Conservation (phyloP, 2,888 invertebrate species). For the Oscheius sp. region DNA sequence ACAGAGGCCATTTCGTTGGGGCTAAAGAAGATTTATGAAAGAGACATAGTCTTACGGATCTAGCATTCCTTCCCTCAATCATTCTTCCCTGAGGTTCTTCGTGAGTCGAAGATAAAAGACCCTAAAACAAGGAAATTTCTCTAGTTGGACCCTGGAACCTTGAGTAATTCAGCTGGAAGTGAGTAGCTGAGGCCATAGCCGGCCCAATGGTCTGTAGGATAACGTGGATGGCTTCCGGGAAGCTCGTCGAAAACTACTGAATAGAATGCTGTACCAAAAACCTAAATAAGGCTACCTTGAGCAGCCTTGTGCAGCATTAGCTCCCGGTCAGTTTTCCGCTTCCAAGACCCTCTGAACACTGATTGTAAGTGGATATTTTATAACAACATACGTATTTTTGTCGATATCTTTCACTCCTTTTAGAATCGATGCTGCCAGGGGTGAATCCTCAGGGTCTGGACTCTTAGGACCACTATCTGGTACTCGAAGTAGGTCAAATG, state of each 20-base stretch:
- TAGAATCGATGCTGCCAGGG: conserved; percentile 67
- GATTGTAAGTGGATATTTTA: neutral
- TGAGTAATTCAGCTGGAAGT: conserved; percentile 69
- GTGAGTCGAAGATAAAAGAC: conserved; percentile 7
- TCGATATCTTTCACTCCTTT: conserved; percentile 65
- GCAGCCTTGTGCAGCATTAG: conserved; percentile 58
- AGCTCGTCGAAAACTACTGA: conserved; percentile 51
- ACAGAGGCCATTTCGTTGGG: conserved; percentile 46
- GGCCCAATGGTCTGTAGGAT: conserved; percentile 68
- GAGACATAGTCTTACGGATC: conserved; percentile 16
- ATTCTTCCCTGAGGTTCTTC: conserved; percentile 37
- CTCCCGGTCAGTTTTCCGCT: conserved; percentile 55
- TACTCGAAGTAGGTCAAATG: conserved; percentile 29
- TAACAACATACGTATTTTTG: conserved; percentile 33
- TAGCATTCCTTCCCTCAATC: conserved; percentile 41
- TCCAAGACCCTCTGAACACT: conserved; percentile 46
- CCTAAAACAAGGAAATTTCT: neutral
- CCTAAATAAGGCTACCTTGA: conserved; percentile 12
- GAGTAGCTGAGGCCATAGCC: conserved; percentile 69
- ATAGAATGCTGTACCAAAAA: neutral
- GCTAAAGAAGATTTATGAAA: conserved; percentile 10
- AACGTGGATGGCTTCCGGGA: conserved; percentile 38
- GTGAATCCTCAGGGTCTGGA: conserved; percentile 69
- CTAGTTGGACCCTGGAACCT: conserved; percentile 31
- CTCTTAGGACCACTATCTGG: conserved; percentile 40